Evolutionary conservation across 2,113 vertebrate species (phyloP).

Genomic region (Aspiorhynchus laticeps): DNA sequence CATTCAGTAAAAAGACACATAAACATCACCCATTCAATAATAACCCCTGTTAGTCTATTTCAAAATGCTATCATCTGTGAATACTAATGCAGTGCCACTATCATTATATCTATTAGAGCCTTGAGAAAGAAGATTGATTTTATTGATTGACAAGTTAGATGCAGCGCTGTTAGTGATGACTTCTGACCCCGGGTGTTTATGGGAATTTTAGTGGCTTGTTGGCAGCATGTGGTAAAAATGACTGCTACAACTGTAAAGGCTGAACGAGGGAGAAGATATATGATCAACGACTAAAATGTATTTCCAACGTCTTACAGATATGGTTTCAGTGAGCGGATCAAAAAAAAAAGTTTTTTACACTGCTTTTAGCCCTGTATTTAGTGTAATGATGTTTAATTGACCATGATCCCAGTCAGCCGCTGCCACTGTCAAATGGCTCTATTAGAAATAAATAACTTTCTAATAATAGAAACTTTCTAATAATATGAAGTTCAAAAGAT

Average conservation of each 20-base stretch:
- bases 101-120: slow-evolving; percentile 15
- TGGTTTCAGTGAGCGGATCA: background rate
- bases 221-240: slow-evolving; percentile 24
- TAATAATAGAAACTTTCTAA: background rate
- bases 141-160: slow-evolving; percentile 34
- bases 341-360: background rate
- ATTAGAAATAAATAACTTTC: no score
- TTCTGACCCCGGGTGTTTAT: slow-evolving; percentile 23
- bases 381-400: background rate
- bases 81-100: background rate
- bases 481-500: background rate
- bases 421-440: background rate
- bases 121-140: slow-evolving; percentile 29
- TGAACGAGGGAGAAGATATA: slow-evolving; percentile 15
- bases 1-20: slow-evolving; percentile 29
- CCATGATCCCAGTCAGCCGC: background rate
- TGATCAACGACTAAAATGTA: background rate
- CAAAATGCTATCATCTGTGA: background rate
- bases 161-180: slow-evolving; percentile 32
- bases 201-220: slow-evolving; percentile 29
- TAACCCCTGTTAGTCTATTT: background rate
- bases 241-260: background rate
- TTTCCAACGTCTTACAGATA: background rate
- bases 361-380: background rate
- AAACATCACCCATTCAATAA: slow-evolving; percentile 22